phyloP scores from a whole-genome alignment of 2,888 invertebrate species.

The Cephus spinipes region DNA sequence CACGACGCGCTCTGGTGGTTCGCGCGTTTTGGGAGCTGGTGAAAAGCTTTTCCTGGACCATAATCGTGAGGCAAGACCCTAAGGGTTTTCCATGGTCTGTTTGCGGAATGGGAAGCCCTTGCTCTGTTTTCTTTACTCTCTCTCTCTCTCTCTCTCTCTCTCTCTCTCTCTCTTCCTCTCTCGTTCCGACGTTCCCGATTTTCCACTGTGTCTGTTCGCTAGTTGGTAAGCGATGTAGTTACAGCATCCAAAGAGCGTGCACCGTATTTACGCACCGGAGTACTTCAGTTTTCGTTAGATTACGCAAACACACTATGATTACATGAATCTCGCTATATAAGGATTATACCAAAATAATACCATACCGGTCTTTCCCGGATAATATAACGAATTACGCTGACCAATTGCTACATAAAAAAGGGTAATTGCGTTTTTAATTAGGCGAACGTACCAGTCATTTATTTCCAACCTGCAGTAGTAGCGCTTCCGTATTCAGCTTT shows the following conservation, averaged over 20 bases:
- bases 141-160: no score
- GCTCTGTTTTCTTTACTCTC: no score
- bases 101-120: not conserved
- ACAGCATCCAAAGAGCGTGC: not conserved
- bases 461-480: no score
- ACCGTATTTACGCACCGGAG: not conserved
- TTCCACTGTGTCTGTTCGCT: not conserved
- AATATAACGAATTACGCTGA: not conserved
- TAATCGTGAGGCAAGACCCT: not conserved
- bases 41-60: not conserved
- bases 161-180: no score
- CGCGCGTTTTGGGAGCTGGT: not conserved
- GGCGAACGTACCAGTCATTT: not conserved
- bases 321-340: not conserved
- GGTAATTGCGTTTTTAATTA: not conserved
- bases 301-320: not conserved
- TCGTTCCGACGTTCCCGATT: not conserved
- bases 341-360: not conserved
- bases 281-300: not conserved
- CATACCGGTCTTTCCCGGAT: not conserved
- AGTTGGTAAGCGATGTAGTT: not conserved
- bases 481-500: no score
- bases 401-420: not conserved
- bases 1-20: not conserved
- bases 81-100: not conserved